These are phyloP conservation scores for Sarcophaga carnaria DNA, from an alignment of 2,888 invertebrate genomes.

Conservation along the genomic window DNA sequence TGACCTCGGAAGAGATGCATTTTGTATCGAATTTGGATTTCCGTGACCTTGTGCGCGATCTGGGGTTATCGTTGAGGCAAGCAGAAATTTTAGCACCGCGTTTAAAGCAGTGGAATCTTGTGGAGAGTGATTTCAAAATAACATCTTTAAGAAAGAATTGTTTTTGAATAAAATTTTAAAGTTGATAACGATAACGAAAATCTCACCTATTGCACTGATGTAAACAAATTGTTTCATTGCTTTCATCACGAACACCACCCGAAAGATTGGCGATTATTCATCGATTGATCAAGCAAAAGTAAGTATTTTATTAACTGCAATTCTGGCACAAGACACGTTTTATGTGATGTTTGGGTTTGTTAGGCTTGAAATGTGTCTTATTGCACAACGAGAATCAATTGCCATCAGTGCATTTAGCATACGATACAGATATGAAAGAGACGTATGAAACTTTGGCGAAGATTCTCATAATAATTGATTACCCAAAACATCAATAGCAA, in stretches of 20 bases:
- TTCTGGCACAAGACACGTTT: background rate
- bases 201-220: background rate
- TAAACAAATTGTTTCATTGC: background rate
- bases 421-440: too few species aligned
- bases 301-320: background rate
- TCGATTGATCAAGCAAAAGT: slow-evolving; percentile 6
- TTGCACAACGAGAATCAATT: too few species aligned
- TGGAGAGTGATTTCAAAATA: slow-evolving; percentile 18
- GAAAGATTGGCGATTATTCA: background rate
- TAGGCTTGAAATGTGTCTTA: too few species aligned
- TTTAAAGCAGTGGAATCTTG: background rate
- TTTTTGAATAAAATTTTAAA: background rate
- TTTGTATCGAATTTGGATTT: background rate
- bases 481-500: slow-evolving; percentile 3
- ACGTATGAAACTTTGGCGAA: too few species aligned
- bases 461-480: slow-evolving; percentile 11
- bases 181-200: background rate
- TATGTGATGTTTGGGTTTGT: background rate
- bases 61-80: slow-evolving; percentile 7
- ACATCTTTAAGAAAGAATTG: background rate
- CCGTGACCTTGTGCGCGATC: slow-evolving; percentile 4
- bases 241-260: background rate
- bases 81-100: background rate
- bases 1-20: too few species aligned
- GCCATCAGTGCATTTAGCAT: too few species aligned